Conservation (phyloP, 2,888 invertebrate genomes). For the Ectemnius cavifrons region DNA sequence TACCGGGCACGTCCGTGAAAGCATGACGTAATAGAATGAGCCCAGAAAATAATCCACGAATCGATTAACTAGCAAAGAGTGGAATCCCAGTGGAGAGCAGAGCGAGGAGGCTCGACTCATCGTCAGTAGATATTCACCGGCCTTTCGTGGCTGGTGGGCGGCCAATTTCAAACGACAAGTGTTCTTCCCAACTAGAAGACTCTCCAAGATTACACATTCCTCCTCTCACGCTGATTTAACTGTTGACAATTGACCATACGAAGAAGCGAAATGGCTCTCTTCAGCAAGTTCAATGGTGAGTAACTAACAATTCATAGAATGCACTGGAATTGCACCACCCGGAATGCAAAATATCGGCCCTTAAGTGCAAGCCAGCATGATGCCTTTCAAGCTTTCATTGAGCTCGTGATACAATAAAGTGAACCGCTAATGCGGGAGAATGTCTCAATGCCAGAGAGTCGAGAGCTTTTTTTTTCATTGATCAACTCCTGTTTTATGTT, state of each 20-base stretch:
- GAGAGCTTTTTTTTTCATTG: too few relatives aligned
- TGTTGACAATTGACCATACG: neutral
- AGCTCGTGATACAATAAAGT: neutral
- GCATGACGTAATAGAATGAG: conserved; percentile 45
- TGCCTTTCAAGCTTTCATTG: neutral
- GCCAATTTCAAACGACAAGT: conserved; percentile 9
- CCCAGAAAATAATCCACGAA: conserved; percentile 8
- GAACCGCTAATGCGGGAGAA: neutral
- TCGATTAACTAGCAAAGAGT: conserved; percentile 27
- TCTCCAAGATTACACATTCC: neutral
- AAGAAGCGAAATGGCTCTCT: conserved; percentile 47
- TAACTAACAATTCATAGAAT: conserved; percentile 6
- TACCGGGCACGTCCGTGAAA: conserved; percentile 2
- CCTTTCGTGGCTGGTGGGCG: conserved; percentile 11
- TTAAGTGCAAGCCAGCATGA: neutral
- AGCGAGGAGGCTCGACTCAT: neutral
- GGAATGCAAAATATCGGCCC: neutral
- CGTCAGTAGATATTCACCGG: neutral
- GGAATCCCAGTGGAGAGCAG: neutral
- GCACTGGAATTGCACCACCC: too few relatives aligned
- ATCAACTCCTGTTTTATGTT: too few relatives aligned
- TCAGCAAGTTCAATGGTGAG: conserved; percentile 57
- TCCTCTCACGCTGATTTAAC: conserved; percentile 13
- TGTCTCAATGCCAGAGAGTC: neutral
- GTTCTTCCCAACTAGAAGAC: neutral